Evolutionary conservation across 2,797 vertebrate species (phyloP).

Genomic region (Pangasius larnaudii): DNA sequence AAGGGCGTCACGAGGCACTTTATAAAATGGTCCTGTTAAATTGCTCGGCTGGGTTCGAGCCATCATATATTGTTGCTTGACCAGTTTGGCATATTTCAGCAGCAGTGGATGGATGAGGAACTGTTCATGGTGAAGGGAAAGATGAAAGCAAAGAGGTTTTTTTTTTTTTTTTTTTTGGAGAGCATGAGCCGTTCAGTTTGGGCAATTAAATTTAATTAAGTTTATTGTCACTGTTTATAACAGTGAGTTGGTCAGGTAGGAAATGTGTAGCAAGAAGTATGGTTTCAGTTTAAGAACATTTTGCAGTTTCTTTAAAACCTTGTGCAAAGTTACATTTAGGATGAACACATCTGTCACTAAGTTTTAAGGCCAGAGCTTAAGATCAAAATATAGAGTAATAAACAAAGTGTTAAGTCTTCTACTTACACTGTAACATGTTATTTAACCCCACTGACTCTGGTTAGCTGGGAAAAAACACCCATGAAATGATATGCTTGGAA

Average conservation of each 20-base stretch:
- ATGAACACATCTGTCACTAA: background rate
- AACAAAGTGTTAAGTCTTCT: background rate
- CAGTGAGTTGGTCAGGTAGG: background rate
- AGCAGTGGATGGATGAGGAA: background rate
- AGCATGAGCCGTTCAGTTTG: background rate
- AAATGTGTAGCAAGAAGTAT: background rate
- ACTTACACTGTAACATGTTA: background rate
- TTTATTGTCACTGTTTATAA: conserved; percentile 13
- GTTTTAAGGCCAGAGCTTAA: background rate
- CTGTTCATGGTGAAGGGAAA: background rate
- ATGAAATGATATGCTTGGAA: background rate
- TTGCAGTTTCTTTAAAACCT: background rate
- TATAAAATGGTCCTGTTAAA: background rate
- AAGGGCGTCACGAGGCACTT: background rate
- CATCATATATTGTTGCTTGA: background rate
- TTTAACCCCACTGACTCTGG: background rate
- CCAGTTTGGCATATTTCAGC: background rate
- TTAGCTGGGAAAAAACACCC: too few species aligned
- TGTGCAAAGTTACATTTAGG: too few species aligned
- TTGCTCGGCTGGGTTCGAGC: background rate
- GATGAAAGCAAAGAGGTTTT: background rate
- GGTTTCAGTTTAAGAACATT: conserved; percentile 2
- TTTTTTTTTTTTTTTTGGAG: background rate
- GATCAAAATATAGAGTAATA: background rate
- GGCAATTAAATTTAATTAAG: conserved; percentile 12